phyloP scores from a whole-genome alignment of 2,797 vertebrate genomes.

The Pteropus rufus region DNA sequence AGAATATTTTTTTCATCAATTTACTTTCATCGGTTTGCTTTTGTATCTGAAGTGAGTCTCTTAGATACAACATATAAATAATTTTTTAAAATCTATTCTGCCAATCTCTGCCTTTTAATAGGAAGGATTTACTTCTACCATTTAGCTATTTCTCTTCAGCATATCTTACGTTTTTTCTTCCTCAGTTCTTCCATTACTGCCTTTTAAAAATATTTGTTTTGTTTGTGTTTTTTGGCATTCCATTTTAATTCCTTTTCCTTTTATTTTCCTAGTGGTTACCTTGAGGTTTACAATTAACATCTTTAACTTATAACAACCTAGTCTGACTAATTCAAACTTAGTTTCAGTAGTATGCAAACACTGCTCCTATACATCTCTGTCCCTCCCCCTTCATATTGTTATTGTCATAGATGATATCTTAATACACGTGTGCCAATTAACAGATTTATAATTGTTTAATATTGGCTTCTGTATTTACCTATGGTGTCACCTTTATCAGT shows the following conservation, averaged over 20 bases:
- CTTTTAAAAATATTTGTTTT: background rate
- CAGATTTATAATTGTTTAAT: background rate
- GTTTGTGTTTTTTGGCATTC: background rate
- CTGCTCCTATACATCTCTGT: background rate
- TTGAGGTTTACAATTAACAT: background rate
- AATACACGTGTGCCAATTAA: background rate
- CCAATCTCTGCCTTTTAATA: background rate
- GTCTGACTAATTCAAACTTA: background rate
- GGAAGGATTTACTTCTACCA: background rate
- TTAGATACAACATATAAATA: background rate
- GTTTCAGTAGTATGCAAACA: background rate
- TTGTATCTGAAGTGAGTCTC: background rate
- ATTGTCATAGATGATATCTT: background rate
- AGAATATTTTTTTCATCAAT: background rate
- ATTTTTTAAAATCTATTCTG: background rate
- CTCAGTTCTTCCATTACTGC: background rate
- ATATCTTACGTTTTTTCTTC: background rate
- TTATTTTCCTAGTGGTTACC: conserved; percentile 9
- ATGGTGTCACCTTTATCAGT: background rate
- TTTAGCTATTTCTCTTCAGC: background rate
- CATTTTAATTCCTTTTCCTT: conserved; percentile 36
- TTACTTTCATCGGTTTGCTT: background rate
- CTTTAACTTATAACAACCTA: background rate
- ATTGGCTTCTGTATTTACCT: background rate
- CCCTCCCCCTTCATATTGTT: background rate